phyloP scores from a whole-genome alignment of 2,113 vertebrate genomes.

The Syngnathoides biaculeatus region DNA sequence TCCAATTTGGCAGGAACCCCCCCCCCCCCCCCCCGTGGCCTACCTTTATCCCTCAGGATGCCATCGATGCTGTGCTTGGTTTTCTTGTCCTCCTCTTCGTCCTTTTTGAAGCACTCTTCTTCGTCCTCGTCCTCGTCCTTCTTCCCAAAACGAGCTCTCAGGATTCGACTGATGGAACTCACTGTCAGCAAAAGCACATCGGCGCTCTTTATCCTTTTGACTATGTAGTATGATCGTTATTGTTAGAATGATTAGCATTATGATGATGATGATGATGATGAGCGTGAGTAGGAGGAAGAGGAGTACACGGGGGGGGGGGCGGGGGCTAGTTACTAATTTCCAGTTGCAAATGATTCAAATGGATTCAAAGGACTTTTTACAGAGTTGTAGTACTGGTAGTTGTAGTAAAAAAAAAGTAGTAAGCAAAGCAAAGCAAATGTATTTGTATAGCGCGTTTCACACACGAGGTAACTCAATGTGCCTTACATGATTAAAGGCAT shows the following conservation, averaged over 20 bases:
- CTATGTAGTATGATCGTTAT: neutral
- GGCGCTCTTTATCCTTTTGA: neutral
- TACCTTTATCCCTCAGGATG: slow-evolving; percentile 97
- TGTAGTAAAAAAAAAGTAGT: too few species aligned
- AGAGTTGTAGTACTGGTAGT: too few species aligned
- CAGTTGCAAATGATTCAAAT: too few species aligned
- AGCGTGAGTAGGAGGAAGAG: too few species aligned
- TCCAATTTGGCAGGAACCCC: slow-evolving; percentile 33
- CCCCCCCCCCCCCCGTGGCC: slow-evolving; percentile 16
- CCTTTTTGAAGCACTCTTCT: slow-evolving; percentile 88
- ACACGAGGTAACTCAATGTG: too few species aligned
- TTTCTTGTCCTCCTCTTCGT: slow-evolving; percentile 90
- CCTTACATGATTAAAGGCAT: too few species aligned
- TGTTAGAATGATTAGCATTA: neutral
- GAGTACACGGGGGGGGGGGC: too few species aligned
- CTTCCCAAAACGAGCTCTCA: slow-evolving; percentile 94
- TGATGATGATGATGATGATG: neutral
- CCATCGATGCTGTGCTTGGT: slow-evolving; percentile 97
- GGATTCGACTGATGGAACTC: slow-evolving; percentile 98
- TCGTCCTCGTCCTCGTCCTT: slow-evolving; percentile 85
- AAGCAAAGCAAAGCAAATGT: too few species aligned
- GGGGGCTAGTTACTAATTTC: too few species aligned
- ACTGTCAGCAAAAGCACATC: slow-evolving; percentile 71
- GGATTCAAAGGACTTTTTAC: too few species aligned
- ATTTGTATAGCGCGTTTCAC: too few species aligned